Evolutionary conservation across 2,888 invertebrate species (phyloP).

Genomic region (Frankliniella fusca): DNA sequence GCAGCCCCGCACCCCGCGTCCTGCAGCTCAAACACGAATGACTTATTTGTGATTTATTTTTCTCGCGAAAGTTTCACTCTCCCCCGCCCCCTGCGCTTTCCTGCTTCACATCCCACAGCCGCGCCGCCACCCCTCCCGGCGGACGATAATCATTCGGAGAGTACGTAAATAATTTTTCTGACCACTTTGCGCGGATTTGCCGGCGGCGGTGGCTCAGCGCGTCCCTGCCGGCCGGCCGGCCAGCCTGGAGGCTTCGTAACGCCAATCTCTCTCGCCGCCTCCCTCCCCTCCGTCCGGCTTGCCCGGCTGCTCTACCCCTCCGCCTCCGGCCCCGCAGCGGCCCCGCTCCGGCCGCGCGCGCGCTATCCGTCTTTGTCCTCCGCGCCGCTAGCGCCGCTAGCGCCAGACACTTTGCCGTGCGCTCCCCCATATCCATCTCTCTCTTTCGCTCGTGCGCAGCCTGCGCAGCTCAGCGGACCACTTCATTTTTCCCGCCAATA

Average conservation of each 20-base stretch:
- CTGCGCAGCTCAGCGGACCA: constrained; percentile 36
- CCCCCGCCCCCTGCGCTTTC: too few species aligned
- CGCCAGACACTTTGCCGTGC: not conserved
- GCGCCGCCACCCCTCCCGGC: too few species aligned
- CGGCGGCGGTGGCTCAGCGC: too few species aligned
- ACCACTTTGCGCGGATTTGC: too few species aligned
- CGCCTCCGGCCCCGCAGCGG: not conserved
- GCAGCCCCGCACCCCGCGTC: not conserved
- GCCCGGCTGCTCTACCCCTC: too few species aligned
- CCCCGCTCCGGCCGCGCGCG: constrained; percentile 41
- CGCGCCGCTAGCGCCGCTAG: not conserved
- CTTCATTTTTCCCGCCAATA: constrained; percentile 44
- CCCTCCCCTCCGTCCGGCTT: too few species aligned
- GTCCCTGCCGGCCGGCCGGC: constrained; percentile 28
- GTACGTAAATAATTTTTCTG: too few species aligned
- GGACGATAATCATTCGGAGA: too few species aligned
- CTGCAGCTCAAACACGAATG: not conserved
- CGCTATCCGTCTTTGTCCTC: constrained; percentile 28
- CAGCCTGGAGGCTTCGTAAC: not conserved
- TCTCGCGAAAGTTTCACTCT: too few species aligned
- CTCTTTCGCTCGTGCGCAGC: constrained; percentile 33
- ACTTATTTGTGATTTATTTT: too few species aligned
- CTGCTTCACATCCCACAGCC: too few species aligned
- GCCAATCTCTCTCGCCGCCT: constrained; percentile 32
- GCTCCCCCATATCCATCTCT: not conserved